These are phyloP conservation scores for Laticauda laticaudata DNA, from an alignment of 2,113 vertebrate species.

Conservation along the genomic window DNA sequence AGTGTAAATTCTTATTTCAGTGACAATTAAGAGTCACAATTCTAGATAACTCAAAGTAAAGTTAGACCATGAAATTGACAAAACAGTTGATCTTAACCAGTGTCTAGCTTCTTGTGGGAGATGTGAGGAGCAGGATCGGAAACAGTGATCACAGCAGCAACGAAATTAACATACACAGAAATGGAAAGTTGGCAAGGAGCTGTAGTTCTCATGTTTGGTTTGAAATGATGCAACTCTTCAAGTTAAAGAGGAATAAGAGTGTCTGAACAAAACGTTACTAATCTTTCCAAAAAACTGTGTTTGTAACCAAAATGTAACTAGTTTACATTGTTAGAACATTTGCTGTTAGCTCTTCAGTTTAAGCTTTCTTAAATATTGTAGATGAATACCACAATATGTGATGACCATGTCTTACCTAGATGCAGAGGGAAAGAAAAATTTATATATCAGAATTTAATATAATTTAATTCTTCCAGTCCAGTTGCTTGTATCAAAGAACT, in stretches of 20 bases:
- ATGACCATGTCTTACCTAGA: background rate
- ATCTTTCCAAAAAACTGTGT: background rate
- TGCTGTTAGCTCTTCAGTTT: background rate
- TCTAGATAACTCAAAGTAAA: background rate
- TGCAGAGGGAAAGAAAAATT: background rate
- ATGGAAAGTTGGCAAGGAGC: background rate
- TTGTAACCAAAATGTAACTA: background rate
- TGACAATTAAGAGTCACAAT: background rate
- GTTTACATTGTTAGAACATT: background rate
- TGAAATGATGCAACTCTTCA: background rate
- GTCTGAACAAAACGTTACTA: background rate
- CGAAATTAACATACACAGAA: background rate
- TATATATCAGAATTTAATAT: background rate
- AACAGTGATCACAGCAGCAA: background rate
- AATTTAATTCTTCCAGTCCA: background rate
- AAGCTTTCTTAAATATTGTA: background rate
- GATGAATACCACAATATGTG: background rate
- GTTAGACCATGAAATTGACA: background rate
- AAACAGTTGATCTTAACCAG: background rate
- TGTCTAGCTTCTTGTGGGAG: background rate
- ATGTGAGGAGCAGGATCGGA: background rate
- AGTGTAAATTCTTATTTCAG: background rate
- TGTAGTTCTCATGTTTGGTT: background rate
- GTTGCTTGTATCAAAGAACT: background rate
- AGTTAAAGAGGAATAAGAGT: background rate